These are phyloP conservation scores for Troilus luridus DNA, from an alignment of 2,888 invertebrate species.

Conservation along the genomic window DNA sequence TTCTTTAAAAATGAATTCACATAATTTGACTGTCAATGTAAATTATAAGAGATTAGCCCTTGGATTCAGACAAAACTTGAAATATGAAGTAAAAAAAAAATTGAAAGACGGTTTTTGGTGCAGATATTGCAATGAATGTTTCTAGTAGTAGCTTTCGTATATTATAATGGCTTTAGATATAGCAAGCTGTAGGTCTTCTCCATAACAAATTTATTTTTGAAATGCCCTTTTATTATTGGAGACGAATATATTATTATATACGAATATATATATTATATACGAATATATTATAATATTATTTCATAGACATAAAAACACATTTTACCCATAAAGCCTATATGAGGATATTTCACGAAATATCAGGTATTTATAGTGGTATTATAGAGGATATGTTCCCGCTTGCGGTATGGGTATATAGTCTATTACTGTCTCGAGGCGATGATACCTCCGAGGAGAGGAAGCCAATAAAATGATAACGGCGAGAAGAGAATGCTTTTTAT, in stretches of 20 bases:
- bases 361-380: not conserved
- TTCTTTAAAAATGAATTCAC: not conserved
- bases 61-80: not conserved
- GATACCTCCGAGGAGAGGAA: not conserved
- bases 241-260: too few relatives aligned
- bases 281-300: too few relatives aligned
- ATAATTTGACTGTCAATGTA: not conserved
- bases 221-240: too few relatives aligned
- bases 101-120: not conserved
- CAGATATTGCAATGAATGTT: not conserved
- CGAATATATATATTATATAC: too few relatives aligned
- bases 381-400: slow-evolving; percentile 10
- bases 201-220: not conserved
- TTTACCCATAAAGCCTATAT: not conserved
- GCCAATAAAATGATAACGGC: slow-evolving; percentile 43
- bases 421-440: slow-evolving; percentile 20
- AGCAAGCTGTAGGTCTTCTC: not conserved
- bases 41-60: not conserved
- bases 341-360: not conserved
- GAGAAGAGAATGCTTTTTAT: slow-evolving; percentile 7
- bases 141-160: not conserved
- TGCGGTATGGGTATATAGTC: not conserved
- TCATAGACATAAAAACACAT: not conserved
- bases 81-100: not conserved
- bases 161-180: too few relatives aligned